phyloP scores from a whole-genome alignment of 1,140 invertebrate species.

The Macrobrachium rosenbergii region DNA sequence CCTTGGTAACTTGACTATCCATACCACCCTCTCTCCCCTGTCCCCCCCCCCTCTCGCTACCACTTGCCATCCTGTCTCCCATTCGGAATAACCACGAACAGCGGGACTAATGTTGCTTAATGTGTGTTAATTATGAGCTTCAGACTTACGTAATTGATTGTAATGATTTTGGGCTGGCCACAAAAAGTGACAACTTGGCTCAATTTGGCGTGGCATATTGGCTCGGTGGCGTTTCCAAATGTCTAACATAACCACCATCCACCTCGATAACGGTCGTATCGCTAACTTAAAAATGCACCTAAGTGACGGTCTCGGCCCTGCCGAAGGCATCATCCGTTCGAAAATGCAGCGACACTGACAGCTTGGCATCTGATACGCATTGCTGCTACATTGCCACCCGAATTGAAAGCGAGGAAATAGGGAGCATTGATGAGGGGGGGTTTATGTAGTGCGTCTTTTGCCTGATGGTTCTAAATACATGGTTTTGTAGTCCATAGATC shows the following conservation, averaged over 20 bases:
- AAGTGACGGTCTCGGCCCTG: too few relatives aligned
- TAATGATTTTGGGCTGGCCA: conserved; percentile 40
- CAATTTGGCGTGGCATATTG: conserved; percentile 43
- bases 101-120: conserved; percentile 38
- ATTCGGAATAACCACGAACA: conserved; percentile 35
- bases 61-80: conserved; percentile 16
- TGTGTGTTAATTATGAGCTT: conserved; percentile 48
- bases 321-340: too few relatives aligned
- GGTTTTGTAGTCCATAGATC: conserved; percentile 28
- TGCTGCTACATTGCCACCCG: too few relatives aligned
- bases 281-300: too few relatives aligned
- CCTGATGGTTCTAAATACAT: conserved; percentile 12
- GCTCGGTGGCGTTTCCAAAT: conserved; percentile 10
- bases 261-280: conserved; percentile 3
- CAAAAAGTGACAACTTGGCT: conserved; percentile 50
- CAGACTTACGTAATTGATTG: conserved; percentile 48
- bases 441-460: background rate
- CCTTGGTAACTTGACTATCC: too few relatives aligned
- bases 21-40: background rate
- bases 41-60: background rate
- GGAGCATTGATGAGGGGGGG: background rate
- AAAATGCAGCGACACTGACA: too few relatives aligned
- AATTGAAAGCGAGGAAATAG: background rate
- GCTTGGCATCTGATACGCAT: too few relatives aligned
- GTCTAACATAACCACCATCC: background rate